Conservation (phyloP, 2,797 vertebrate genomes). For the Sebastiscus albofasciatus region DNA sequence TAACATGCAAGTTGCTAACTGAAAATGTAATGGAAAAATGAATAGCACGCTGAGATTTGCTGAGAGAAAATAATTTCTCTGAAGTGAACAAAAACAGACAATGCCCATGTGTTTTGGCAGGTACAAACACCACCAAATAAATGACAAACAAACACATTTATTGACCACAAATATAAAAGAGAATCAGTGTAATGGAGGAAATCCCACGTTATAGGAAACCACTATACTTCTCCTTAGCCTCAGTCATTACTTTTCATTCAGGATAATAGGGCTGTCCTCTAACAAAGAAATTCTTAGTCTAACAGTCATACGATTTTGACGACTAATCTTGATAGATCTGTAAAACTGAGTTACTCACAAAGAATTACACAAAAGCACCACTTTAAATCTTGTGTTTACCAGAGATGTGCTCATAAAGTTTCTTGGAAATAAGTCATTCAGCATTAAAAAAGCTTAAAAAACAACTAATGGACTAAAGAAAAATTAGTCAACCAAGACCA, state of each 20-base stretch:
- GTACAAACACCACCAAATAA: slow-evolving; percentile 1
- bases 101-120: neutral
- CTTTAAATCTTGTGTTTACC: too few relatives aligned
- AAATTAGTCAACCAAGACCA: too few relatives aligned
- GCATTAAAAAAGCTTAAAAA: too few relatives aligned
- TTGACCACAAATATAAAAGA: neutral
- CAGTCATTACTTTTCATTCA: neutral
- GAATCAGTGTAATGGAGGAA: neutral
- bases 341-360: too few relatives aligned
- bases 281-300: too few relatives aligned
- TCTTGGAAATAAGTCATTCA: too few relatives aligned
- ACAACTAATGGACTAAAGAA: too few relatives aligned
- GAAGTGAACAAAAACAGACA: slow-evolving; percentile 36
- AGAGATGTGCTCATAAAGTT: too few relatives aligned
- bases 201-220: neutral
- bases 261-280: neutral
- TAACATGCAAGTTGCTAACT: slow-evolving; percentile 72
- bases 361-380: too few relatives aligned
- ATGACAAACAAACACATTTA: neutral
- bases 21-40: slow-evolving; percentile 79
- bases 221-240: neutral
- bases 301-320: too few relatives aligned
- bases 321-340: too few relatives aligned
- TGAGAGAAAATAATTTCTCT: slow-evolving; percentile 61
- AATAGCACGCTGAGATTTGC: slow-evolving; percentile 49